Percentiles rank a stretch among this genome's conserved stretches.
These are phyloP conservation scores for Tokudaia muenninki DNA, from an alignment of 2,797 vertebrate species.

Conservation along the genomic window DNA sequence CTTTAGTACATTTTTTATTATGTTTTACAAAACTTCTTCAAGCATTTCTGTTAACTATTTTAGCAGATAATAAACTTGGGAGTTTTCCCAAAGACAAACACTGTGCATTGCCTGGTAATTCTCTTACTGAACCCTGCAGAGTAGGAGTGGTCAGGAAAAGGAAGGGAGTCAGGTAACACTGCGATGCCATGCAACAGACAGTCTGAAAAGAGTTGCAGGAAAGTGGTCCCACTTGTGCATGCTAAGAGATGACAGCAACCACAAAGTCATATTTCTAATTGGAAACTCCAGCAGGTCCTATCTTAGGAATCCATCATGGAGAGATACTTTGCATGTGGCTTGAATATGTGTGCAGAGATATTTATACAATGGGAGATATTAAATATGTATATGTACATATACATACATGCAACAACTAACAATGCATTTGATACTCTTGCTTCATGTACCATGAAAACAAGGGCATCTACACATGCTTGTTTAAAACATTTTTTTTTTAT, in stretches of 20 bases:
- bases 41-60: not conserved
- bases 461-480: not conserved
- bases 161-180: not conserved
- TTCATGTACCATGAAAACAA: not conserved
- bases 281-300: not conserved
- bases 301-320: not conserved
- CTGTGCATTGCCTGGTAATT: not conserved
- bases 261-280: not conserved
- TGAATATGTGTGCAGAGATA: not conserved
- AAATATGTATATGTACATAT: too few relatives aligned
- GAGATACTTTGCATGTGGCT: not conserved
- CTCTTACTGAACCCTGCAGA: not conserved
- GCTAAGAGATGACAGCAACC: not conserved
- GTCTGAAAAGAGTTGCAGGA: not conserved
- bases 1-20: not conserved
- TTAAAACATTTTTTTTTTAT: not conserved
- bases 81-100: not conserved
- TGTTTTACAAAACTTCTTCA: not conserved
- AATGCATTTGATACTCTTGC: not conserved
- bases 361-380: not conserved
- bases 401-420: not conserved
- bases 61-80: conserved; percentile 15
- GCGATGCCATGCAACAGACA: not conserved
- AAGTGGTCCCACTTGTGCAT: too few relatives aligned
- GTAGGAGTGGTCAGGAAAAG: not conserved